phyloP scores from a whole-genome alignment of 2,888 invertebrate genomes.

The Eupithecia vulgata region DNA sequence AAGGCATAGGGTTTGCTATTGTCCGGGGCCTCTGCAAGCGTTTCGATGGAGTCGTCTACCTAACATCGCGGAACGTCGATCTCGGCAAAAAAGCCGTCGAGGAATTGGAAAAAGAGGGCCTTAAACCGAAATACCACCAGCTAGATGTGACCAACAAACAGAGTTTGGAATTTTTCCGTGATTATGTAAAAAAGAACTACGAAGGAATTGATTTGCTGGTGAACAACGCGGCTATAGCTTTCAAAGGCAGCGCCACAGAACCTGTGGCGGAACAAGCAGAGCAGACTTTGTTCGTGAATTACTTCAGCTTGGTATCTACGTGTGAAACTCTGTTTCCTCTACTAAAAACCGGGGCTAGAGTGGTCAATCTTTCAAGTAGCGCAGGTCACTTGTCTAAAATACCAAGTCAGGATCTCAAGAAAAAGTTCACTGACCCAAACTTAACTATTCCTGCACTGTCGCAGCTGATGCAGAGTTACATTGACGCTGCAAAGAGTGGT shows the following conservation, averaged over 20 bases:
- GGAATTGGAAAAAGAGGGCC: slow-evolving; percentile 68
- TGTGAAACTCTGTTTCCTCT: slow-evolving; percentile 89
- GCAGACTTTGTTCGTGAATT: slow-evolving; percentile 88
- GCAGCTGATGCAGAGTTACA: slow-evolving; percentile 86
- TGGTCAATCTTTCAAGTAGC: slow-evolving; percentile 89
- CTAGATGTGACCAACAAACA: slow-evolving; percentile 86
- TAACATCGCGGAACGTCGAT: slow-evolving; percentile 86
- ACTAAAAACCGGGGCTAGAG: slow-evolving; percentile 86
- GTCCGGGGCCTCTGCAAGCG: slow-evolving; percentile 87
- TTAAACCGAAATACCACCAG: slow-evolving; percentile 86
- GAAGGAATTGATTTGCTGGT: slow-evolving; percentile 89
- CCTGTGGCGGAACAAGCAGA: slow-evolving; percentile 88
- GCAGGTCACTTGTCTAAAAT: slow-evolving; percentile 85
- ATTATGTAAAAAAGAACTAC: slow-evolving; percentile 85
- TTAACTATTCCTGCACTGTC: slow-evolving; percentile 84
- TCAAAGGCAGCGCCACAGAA: slow-evolving; percentile 84
- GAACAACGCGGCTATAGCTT: slow-evolving; percentile 91
- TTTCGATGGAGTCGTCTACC: slow-evolving; percentile 87
- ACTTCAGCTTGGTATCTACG: slow-evolving; percentile 85
- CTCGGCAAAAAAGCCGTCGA: slow-evolving; percentile 85
- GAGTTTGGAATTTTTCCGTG: slow-evolving; percentile 84
- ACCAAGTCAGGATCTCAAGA: slow-evolving; percentile 77
- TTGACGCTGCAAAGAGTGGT: slow-evolving; percentile 80
- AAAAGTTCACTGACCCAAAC: slow-evolving; percentile 77
- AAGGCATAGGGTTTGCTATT: slow-evolving; percentile 89